Evolutionary conservation across 2,888 invertebrate genomes (phyloP).

Genomic region (Clostera curtula): DNA sequence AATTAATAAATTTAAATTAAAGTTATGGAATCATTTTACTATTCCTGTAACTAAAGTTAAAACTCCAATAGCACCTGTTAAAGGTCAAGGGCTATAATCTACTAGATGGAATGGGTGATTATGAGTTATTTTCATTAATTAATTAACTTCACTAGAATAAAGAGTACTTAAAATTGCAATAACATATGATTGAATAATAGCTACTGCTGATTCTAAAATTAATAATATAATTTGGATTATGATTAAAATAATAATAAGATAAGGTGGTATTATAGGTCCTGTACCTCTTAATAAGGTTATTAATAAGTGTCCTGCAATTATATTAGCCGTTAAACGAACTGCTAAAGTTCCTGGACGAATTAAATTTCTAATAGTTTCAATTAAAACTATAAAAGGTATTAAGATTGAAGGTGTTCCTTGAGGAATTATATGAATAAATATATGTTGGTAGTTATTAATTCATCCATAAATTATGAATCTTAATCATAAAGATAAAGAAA

Average conservation of each 20-base stretch:
- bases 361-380: conserved; percentile 83
- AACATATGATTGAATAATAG: conserved; percentile 80
- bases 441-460: conserved; percentile 76
- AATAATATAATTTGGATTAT: conserved; percentile 67
- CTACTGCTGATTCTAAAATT: conserved; percentile 75
- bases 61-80: conserved; percentile 74
- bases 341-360: conserved; percentile 82
- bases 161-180: conserved; percentile 78
- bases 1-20: conserved; percentile 65
- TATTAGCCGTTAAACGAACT: conserved; percentile 83
- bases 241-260: conserved; percentile 48
- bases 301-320: conserved; percentile 83
- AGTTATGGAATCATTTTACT: conserved; percentile 78
- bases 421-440: conserved; percentile 81
- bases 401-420: conserved; percentile 77
- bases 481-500: conserved; percentile 79
- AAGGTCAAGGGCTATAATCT: conserved; percentile 78
- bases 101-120: conserved; percentile 80
- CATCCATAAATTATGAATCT: conserved; percentile 79
- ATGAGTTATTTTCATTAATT: conserved; percentile 72
- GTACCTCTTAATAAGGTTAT: conserved; percentile 74
- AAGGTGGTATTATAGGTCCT: conserved; percentile 29
- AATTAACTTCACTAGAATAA: conserved; percentile 80
- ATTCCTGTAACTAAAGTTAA: conserved; percentile 73
- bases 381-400: conserved; percentile 83